Conservation (phyloP, 2,888 invertebrate genomes). For the Calephelis perditalis region DNA sequence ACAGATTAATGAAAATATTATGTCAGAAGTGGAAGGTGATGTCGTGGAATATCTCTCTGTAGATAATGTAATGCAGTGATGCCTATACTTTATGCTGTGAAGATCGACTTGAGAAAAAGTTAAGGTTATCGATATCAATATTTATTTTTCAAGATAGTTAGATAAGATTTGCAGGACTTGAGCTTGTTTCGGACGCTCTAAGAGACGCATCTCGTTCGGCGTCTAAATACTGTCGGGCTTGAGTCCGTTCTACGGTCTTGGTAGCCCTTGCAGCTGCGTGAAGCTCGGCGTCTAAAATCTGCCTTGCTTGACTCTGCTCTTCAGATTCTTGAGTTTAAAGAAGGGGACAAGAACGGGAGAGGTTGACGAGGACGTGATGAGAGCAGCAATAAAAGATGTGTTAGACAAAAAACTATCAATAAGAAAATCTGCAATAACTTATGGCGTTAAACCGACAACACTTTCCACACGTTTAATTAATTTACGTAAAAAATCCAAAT, state of each 20-base stretch:
- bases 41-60: conserved; percentile 18
- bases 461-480: no score
- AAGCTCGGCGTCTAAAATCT: conserved; percentile 8
- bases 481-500: no score
- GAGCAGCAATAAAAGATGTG: no score
- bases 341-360: no score
- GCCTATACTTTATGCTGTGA: no score
- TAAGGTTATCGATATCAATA: no score
- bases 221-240: not conserved
- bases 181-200: conserved; percentile 2
- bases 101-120: no score
- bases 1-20: conserved; percentile 26
- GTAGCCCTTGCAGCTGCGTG: conserved; percentile 4
- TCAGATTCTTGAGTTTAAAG: not conserved
- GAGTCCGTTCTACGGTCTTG: conserved; percentile 2
- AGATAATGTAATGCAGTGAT: conserved; percentile 21
- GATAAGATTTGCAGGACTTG: not conserved
- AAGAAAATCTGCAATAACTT: no score
- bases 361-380: no score
- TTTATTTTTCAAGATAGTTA: no score
- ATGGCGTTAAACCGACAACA: no score
- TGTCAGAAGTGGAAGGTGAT: conserved; percentile 22
- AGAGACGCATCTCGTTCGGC: not conserved
- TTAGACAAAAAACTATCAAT: no score
- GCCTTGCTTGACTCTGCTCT: conserved; percentile 9